phyloP scores from a whole-genome alignment of 2,888 invertebrate species.

The Parnassius smintheus region DNA sequence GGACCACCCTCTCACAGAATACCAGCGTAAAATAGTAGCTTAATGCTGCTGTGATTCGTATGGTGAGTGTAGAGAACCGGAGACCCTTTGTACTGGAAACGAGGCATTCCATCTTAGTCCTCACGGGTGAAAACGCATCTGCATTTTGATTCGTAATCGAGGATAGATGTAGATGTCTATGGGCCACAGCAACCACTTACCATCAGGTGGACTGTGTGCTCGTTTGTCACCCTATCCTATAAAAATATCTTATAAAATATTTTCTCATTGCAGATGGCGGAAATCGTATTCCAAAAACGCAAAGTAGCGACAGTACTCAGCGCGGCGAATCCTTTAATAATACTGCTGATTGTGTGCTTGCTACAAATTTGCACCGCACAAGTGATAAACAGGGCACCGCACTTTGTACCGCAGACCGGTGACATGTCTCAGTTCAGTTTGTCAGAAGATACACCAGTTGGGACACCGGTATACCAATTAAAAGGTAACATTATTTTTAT shows the following conservation, averaged over 20 bases:
- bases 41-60: too few relatives aligned
- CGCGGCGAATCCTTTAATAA: conserved; percentile 58
- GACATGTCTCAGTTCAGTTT: conserved; percentile 89
- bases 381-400: conserved; percentile 86
- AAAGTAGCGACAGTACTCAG: conserved; percentile 57
- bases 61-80: too few relatives aligned
- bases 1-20: too few relatives aligned
- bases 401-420: conserved; percentile 86
- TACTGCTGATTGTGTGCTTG: conserved; percentile 52
- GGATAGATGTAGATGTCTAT: conserved; percentile 3
- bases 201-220: too few relatives aligned
- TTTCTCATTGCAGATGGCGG: conserved; percentile 64
- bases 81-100: too few relatives aligned
- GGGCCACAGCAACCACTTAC: too few relatives aligned
- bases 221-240: too few relatives aligned
- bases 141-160: background rate
- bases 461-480: conserved; percentile 88
- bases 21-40: too few relatives aligned
- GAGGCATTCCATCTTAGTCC: too few relatives aligned
- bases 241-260: background rate
- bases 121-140: too few relatives aligned
- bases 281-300: conserved; percentile 65
- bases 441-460: conserved; percentile 87
- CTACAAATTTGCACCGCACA: conserved; percentile 65
- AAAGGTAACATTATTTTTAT: conserved; percentile 72